phyloP scores from a whole-genome alignment of 1,140 invertebrate genomes.

The Diabrotica virgifera region DNA sequence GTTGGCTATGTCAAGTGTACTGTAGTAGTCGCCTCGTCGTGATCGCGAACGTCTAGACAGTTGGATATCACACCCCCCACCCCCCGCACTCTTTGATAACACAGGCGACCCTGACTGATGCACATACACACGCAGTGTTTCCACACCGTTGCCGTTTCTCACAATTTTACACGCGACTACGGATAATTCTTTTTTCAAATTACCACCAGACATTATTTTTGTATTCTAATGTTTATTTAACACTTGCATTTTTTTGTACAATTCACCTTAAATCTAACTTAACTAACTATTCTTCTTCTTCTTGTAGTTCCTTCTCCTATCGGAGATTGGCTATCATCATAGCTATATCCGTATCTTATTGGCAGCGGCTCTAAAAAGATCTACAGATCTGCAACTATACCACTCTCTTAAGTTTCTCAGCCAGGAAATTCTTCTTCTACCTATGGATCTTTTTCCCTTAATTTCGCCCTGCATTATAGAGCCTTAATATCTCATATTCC shows the following conservation, averaged over 20 bases:
- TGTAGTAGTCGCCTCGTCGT: constrained; percentile 11
- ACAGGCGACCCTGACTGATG: constrained; percentile 39
- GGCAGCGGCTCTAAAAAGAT: too few relatives aligned
- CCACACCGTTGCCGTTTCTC: background rate
- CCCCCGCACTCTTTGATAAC: constrained; percentile 34
- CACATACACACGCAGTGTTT: constrained; percentile 27
- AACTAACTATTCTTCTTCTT: background rate
- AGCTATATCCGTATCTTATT: too few relatives aligned
- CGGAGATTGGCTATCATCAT: too few relatives aligned
- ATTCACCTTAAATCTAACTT: background rate
- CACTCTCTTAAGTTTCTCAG: too few relatives aligned
- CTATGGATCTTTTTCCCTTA: too few relatives aligned
- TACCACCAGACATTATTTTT: background rate
- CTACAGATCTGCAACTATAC: too few relatives aligned
- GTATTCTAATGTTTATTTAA: background rate
- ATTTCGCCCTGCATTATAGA: too few relatives aligned
- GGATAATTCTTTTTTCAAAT: background rate
- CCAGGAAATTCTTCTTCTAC: too few relatives aligned
- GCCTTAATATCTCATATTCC: too few relatives aligned
- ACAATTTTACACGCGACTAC: background rate
- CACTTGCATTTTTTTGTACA: background rate
- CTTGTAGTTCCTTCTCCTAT: too few relatives aligned
- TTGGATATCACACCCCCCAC: constrained; percentile 31
- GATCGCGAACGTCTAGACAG: constrained; percentile 38
- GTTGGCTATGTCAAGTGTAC: constrained; percentile 36